A percentile compares a stretch with the other conserved stretches of the same genome.
Conservation (phyloP, 2,888 invertebrate species). For the Boloria euphrosyne region DNA sequence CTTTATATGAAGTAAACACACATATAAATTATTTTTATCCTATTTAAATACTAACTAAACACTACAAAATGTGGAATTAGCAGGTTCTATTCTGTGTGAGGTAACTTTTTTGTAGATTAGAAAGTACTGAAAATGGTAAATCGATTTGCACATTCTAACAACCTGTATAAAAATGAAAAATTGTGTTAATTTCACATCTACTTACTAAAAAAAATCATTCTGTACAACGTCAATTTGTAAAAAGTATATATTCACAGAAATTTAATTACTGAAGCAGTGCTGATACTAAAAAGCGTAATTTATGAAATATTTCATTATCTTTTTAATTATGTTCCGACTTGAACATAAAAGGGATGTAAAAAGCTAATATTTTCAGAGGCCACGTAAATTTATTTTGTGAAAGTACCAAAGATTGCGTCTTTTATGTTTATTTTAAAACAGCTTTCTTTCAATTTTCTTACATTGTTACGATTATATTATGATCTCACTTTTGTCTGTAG, state of each 20-base stretch:
- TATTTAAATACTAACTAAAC: no score
- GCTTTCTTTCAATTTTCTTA: not conserved
- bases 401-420: conserved; percentile 25
- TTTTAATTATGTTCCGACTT: conserved; percentile 38
- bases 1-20: no score
- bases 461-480: conserved; percentile 1
- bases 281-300: conserved; percentile 31
- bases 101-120: no score
- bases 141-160: no score
- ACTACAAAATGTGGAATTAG: no score
- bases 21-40: no score
- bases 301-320: conserved; percentile 39
- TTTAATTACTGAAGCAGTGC: conserved; percentile 13
- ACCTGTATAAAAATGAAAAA: no score
- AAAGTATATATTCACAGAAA: conserved; percentile 2
- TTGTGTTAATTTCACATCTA: no score
- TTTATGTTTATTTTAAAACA: conserved; percentile 6
- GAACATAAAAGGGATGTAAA: conserved; percentile 39
- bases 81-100: no score
- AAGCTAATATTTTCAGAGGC: conserved; percentile 36
- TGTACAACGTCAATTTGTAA: conserved; percentile 14
- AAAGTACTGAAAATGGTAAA: no score
- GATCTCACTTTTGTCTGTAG: conserved; percentile 3
- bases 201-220: not conserved
- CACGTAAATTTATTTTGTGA: conserved; percentile 32